Conservation (phyloP, 1,140 invertebrate species). For the Drosophila micromelanica region DNA sequence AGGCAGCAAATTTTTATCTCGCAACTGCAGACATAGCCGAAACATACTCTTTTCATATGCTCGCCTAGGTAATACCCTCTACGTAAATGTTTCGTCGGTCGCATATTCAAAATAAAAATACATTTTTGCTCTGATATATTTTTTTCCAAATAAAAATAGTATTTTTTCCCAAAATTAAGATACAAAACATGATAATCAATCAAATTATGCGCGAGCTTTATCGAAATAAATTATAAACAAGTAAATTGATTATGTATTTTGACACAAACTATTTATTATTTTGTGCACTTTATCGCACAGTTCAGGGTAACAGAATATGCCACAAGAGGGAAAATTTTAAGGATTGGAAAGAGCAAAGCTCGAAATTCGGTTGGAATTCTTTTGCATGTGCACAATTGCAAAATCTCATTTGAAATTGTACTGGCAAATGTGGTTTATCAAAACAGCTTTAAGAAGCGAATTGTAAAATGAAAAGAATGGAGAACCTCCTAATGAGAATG, state of each 20-base stretch:
- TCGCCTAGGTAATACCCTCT: not conserved
- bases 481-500: not conserved
- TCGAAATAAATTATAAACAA: no score
- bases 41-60: not conserved
- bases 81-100: no score
- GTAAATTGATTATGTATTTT: no score
- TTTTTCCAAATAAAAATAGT: no score
- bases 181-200: no score
- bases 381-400: slow-evolving; percentile 22
- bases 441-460: not conserved
- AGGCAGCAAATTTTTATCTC: slow-evolving; percentile 49
- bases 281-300: no score
- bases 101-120: no score
- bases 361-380: slow-evolving; percentile 33
- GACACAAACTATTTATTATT: no score
- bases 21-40: slow-evolving; percentile 39
- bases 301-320: not conserved
- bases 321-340: not conserved
- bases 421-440: not conserved
- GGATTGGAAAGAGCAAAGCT: slow-evolving; percentile 7
- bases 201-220: no score
- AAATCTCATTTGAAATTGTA: slow-evolving; percentile 13
- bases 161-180: no score
- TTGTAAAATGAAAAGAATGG: not conserved
- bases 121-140: no score